These are phyloP conservation scores for Gortyna flavago DNA, from an alignment of 2,888 invertebrate species.

Conservation along the genomic window DNA sequence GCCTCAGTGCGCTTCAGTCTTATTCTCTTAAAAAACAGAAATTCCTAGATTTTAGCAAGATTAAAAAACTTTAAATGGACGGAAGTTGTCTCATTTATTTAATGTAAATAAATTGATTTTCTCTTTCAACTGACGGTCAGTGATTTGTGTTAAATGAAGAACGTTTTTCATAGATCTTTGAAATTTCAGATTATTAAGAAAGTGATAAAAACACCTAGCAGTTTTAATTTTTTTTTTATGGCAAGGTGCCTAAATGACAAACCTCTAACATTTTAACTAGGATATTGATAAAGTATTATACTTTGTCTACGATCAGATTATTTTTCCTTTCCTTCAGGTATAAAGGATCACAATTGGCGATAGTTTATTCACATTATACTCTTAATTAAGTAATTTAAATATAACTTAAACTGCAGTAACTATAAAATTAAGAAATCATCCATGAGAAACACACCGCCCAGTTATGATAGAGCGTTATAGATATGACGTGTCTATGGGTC, in stretches of 20 bases:
- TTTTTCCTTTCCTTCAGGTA: not conserved
- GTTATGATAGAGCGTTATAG: too few relatives aligned
- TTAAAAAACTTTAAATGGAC: slow-evolving; percentile 58
- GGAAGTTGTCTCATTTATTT: slow-evolving; percentile 21
- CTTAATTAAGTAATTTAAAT: not conserved
- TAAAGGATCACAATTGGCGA: not conserved
- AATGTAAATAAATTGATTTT: slow-evolving; percentile 14
- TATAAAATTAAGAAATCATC: too few relatives aligned
- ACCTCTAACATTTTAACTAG: not conserved
- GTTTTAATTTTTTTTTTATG: not conserved
- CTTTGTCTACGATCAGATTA: not conserved
- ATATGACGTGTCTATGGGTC: too few relatives aligned
- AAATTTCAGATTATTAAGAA: not conserved
- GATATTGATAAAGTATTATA: not conserved
- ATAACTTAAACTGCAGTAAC: too few relatives aligned
- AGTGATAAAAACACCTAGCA: not conserved
- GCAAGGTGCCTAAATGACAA: not conserved
- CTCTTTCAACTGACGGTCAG: not conserved
- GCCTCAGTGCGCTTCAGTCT: slow-evolving; percentile 46
- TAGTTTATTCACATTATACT: not conserved
- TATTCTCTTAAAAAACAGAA: slow-evolving; percentile 55
- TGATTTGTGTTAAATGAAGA: slow-evolving; percentile 2
- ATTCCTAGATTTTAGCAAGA: slow-evolving; percentile 56
- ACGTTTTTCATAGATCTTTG: not conserved
- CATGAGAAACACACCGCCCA: too few relatives aligned